phyloP scores from a whole-genome alignment of 1,140 invertebrate genomes.

The Phortica variegata region DNA sequence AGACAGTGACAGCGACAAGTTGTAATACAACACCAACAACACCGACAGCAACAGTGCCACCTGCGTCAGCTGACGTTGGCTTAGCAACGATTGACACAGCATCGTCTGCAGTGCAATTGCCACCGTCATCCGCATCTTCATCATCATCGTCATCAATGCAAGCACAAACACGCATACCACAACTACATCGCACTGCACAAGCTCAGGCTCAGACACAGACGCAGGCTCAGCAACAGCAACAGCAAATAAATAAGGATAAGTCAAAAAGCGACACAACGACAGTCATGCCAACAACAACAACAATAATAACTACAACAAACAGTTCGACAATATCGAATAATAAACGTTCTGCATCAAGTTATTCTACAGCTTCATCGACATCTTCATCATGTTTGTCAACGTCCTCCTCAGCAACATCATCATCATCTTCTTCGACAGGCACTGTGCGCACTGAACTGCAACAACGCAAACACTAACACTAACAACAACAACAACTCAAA shows the following conservation, averaged over 20 bases:
- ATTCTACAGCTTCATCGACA: slow-evolving; percentile 34
- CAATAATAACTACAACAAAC: slow-evolving; percentile 6
- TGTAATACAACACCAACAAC: background rate
- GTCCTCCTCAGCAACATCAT: slow-evolving; percentile 21
- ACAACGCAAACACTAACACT: slow-evolving; percentile 35
- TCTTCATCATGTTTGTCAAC: slow-evolving; percentile 23
- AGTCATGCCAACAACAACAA: slow-evolving; percentile 1
- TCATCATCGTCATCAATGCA: too few species aligned
- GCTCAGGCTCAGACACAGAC: slow-evolving; percentile 23
- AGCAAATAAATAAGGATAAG: too few species aligned
- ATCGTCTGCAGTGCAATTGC: too few species aligned
- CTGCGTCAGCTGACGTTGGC: too few species aligned
- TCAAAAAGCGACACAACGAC: too few species aligned
- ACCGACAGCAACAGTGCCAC: background rate
- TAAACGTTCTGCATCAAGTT: slow-evolving; percentile 31
- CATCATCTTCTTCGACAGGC: slow-evolving; percentile 47
- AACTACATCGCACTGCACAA: slow-evolving; percentile 32
- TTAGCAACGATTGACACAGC: too few species aligned
- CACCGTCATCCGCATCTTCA: too few species aligned
- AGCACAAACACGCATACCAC: slow-evolving; percentile 36
- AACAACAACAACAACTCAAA: too few species aligned
- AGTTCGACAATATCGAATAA: slow-evolving; percentile 8
- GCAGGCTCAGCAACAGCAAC: slow-evolving; percentile 9
- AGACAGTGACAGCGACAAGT: background rate
- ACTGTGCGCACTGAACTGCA: slow-evolving; percentile 52